phyloP scores from a whole-genome alignment of 2,113 vertebrate genomes.

The Erpornis zantholeuca region DNA sequence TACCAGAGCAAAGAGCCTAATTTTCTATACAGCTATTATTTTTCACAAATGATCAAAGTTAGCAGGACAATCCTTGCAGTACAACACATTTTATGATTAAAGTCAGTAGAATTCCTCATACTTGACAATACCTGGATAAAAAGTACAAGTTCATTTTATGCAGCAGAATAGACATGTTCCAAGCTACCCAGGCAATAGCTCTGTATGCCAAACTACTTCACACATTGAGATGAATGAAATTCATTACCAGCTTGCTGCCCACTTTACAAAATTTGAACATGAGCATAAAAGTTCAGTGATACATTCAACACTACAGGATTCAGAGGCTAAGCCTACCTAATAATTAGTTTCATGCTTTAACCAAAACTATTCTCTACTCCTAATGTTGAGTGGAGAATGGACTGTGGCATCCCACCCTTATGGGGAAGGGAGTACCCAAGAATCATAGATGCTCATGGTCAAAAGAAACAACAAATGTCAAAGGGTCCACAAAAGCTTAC shows the following conservation, averaged over 20 bases:
- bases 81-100: not conserved
- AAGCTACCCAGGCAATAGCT: not conserved
- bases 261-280: not conserved
- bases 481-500: not conserved
- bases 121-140: not conserved
- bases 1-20: not conserved
- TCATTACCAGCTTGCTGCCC: not conserved
- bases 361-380: not conserved
- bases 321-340: not conserved
- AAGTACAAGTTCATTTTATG: not conserved
- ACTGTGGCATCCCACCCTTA: not conserved
- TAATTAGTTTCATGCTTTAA: not conserved
- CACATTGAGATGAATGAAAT: not conserved
- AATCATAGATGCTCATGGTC: not conserved
- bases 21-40: not conserved
- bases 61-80: not conserved
- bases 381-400: fast-evolving
- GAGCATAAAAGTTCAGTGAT: not conserved
- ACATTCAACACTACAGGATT: not conserved
- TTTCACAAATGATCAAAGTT: not conserved
- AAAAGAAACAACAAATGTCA: not conserved
- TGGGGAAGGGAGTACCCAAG: not conserved
- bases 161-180: not conserved
- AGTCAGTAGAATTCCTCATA: not conserved
- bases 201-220: not conserved